phyloP scores from a whole-genome alignment of 2,797 vertebrate genomes.

The Argentina silus region DNA sequence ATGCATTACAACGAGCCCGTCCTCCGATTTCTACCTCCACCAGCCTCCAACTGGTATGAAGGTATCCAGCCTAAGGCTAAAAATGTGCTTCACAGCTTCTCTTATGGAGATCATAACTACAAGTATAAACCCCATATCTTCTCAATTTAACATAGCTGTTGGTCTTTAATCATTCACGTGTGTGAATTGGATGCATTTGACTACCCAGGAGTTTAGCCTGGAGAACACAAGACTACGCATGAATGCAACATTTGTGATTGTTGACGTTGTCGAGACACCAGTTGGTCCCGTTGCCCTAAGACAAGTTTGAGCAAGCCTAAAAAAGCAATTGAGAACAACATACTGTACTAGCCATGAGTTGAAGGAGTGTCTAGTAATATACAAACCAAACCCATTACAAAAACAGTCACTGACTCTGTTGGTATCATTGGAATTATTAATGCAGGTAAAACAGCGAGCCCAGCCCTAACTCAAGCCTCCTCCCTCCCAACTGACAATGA shows the following conservation, averaged over 20 bases:
- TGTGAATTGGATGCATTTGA: no score
- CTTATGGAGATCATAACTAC: no score
- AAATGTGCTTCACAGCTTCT: no score
- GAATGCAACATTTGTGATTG: background rate
- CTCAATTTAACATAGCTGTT: no score
- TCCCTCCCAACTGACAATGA: background rate
- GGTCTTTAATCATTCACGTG: no score
- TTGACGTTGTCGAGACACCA: background rate
- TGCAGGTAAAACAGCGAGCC: background rate
- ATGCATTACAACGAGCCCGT: no score
- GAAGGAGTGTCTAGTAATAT: background rate
- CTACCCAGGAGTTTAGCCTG: no score
- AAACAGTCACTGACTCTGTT: background rate
- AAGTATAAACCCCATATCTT: no score
- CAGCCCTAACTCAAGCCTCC: background rate
- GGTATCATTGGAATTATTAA: background rate
- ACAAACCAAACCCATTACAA: background rate
- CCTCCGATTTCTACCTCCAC: no score
- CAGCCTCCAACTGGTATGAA: no score
- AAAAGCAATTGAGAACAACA: background rate
- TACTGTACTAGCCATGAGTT: background rate
- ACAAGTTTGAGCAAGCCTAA: slow-evolving; percentile 3
- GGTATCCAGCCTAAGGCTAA: no score
- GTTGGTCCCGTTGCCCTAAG: background rate
- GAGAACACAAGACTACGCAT: background rate